Evolutionary conservation across 2,888 invertebrate genomes (phyloP).

Genomic region (Lasioglossum morio): DNA sequence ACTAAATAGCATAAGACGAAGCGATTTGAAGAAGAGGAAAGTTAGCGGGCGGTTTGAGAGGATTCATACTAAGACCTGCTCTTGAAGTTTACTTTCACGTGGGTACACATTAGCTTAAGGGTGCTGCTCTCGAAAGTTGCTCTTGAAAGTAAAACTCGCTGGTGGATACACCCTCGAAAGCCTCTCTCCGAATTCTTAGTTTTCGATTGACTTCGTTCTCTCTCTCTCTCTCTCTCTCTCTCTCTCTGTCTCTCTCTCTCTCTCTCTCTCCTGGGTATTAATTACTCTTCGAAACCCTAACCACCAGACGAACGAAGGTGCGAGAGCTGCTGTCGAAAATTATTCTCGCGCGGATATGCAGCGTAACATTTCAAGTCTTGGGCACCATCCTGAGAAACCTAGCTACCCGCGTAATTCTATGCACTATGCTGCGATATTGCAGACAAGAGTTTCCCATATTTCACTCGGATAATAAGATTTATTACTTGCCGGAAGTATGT

Average conservation of each 20-base stretch:
- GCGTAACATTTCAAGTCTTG: neutral
- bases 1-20: neutral
- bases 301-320: neutral
- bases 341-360: neutral
- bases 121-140: neutral
- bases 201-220: neutral
- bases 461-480: slow-evolving; percentile 55
- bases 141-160: neutral
- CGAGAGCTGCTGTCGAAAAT: neutral
- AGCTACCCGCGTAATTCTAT: slow-evolving; percentile 34
- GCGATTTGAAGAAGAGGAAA: neutral
- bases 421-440: slow-evolving; percentile 20
- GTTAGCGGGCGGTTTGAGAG: neutral
- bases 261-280: neutral
- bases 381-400: slow-evolving; percentile 19
- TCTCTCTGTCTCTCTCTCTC: neutral
- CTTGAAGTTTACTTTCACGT: neutral
- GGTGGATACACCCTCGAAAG: neutral
- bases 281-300: neutral
- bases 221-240: neutral
- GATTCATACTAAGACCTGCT: neutral
- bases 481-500: slow-evolving; percentile 25
- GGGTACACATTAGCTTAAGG: neutral
- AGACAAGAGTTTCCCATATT: slow-evolving; percentile 43
- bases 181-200: neutral